phyloP scores from a whole-genome alignment of 2,113 vertebrate species.

The Chlorodrepanis virens region DNA sequence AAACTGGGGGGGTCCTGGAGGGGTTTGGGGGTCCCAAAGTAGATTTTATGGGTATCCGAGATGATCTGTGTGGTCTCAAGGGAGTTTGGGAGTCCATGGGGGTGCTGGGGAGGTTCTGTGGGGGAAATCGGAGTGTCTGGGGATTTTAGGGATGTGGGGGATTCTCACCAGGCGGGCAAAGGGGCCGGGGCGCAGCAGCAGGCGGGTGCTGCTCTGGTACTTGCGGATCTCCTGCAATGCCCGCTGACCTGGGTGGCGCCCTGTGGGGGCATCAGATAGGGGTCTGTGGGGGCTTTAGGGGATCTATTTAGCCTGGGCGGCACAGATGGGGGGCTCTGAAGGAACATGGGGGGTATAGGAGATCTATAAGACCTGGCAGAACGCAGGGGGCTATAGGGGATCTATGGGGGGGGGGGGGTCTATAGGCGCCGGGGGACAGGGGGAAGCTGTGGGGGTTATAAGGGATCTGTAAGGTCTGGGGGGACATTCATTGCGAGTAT shows the following conservation, averaged over 20 bases:
- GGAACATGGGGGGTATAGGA: no score
- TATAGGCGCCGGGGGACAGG: no score
- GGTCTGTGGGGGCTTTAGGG: not conserved
- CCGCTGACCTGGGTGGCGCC: not conserved
- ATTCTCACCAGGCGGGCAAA: not conserved
- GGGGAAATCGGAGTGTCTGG: rapidly evolving
- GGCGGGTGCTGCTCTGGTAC: not conserved
- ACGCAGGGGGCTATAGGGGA: not conserved
- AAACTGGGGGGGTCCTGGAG: not conserved
- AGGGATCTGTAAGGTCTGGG: not conserved
- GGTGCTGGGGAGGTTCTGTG: no score
- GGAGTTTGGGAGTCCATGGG: not conserved
- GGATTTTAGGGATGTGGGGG: not conserved
- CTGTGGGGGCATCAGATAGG: not conserved
- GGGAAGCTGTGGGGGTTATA: not conserved
- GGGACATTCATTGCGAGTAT: not conserved
- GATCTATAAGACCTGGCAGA: not conserved
- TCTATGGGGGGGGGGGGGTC: no score
- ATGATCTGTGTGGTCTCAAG: not conserved
- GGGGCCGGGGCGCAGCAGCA: not conserved
- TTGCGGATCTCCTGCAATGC: not conserved
- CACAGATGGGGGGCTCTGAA: not conserved
- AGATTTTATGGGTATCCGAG: not conserved
- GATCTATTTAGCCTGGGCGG: not conserved
- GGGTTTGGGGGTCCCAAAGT: not conserved